Evolutionary conservation across 1,140 invertebrate species (phyloP).

Genomic region (Tigriopus japonicus): DNA sequence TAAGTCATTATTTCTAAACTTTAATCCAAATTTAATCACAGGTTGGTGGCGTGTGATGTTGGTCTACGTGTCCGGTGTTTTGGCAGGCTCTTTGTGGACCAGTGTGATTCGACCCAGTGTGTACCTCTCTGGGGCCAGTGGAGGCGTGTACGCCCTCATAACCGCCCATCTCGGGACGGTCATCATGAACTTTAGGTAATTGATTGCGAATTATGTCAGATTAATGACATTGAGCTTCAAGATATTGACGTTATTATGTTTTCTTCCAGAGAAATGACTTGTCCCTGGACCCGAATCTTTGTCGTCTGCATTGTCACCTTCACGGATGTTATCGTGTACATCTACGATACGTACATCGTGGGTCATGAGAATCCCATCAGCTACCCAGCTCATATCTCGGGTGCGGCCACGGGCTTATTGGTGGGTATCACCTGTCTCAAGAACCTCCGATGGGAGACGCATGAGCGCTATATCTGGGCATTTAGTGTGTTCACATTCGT

Average conservation of each 20-base stretch:
- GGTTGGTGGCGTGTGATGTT: slow-evolving; percentile 42
- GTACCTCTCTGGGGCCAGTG: slow-evolving; percentile 35
- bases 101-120: slow-evolving; percentile 31
- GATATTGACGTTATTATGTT: not conserved
- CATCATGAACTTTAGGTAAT: slow-evolving; percentile 23
- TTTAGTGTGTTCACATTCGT: not conserved
- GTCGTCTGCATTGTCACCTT: not conserved
- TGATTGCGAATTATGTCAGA: not conserved
- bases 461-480: not conserved
- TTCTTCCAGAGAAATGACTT: slow-evolving; percentile 8
- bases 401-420: slow-evolving; percentile 66
- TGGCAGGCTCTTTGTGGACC: slow-evolving; percentile 31
- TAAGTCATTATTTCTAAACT: not conserved
- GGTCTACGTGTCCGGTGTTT: slow-evolving; percentile 42
- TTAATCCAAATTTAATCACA: not conserved
- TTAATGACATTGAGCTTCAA: not conserved
- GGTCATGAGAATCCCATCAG: slow-evolving; percentile 33
- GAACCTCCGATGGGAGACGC: slow-evolving; percentile 31
- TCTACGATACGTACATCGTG: slow-evolving; percentile 1
- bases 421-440: slow-evolving; percentile 82
- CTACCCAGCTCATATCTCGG: slow-evolving; percentile 84
- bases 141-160: slow-evolving; percentile 37
- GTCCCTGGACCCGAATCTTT: not conserved
- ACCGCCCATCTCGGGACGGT: slow-evolving; percentile 38
- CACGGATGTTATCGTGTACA: slow-evolving; percentile 1